Percentiles rank a stretch among this genome's conserved stretches.
These are phyloP conservation scores for Coelinius sp. DNA, from an alignment of 2,888 invertebrate genomes.

Conservation along the genomic window DNA sequence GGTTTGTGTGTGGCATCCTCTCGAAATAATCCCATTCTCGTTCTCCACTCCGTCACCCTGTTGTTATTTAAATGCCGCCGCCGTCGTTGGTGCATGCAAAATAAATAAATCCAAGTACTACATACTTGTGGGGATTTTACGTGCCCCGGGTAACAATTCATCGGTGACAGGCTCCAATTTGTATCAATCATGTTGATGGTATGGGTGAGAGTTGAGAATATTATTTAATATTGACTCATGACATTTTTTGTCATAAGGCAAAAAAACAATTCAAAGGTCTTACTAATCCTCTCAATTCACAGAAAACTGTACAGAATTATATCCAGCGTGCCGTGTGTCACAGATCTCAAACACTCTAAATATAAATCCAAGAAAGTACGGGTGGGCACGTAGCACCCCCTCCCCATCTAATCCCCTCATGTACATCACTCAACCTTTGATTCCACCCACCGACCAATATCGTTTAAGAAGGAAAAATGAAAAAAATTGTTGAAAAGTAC, in stretches of 20 bases:
- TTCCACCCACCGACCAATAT: not conserved
- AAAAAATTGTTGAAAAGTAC: constrained; percentile 24
- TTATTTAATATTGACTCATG: too few relatives aligned
- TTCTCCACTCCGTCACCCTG: constrained; percentile 48
- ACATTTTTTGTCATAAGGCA: not conserved
- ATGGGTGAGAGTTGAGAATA: not conserved
- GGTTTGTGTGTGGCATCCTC: constrained; percentile 24
- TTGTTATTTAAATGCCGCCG: constrained; percentile 53
- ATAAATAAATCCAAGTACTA: constrained; percentile 35
- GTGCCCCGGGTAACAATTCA: not conserved
- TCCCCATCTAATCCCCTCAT: not conserved
- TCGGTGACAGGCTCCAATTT: not conserved
- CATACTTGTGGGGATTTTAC: constrained; percentile 52
- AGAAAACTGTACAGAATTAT: constrained; percentile 30
- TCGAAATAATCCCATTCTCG: constrained; percentile 53
- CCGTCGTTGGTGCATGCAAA: constrained; percentile 35
- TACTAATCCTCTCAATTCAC: constrained; percentile 25
- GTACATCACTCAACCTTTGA: constrained; percentile 10
- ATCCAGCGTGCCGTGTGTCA: constrained; percentile 1
- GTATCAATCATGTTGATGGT: not conserved
- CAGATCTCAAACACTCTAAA: constrained; percentile 56
- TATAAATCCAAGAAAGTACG: constrained; percentile 63
- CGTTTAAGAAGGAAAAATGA: not conserved
- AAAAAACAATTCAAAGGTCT: not conserved
- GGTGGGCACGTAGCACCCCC: constrained; percentile 43